Evolutionary conservation across 2,888 invertebrate species (phyloP).

Genomic region (Carpatolechia fugitivella): DNA sequence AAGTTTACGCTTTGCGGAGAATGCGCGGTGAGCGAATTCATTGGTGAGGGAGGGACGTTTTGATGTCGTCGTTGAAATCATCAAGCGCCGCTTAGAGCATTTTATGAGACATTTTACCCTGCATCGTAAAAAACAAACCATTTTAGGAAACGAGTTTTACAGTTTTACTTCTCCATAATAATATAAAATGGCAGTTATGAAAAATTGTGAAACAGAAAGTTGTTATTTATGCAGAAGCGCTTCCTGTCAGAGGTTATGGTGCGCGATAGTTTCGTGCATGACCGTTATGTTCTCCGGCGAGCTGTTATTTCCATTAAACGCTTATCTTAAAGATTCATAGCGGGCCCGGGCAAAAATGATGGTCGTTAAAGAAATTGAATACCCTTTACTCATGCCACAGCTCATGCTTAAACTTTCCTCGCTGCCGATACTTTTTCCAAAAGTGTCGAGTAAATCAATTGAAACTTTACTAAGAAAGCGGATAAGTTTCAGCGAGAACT

Average conservation of each 20-base stretch:
- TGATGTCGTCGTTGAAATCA: slow-evolving; percentile 5
- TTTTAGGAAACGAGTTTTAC: slow-evolving; percentile 15
- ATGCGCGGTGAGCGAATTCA: neutral
- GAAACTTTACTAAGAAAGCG: neutral
- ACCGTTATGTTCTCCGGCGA: slow-evolving; percentile 53
- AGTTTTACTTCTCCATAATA: slow-evolving; percentile 14
- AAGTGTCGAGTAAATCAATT: slow-evolving; percentile 2
- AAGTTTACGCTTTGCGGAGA: neutral
- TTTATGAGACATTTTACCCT: neutral
- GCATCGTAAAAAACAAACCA: slow-evolving; percentile 6
- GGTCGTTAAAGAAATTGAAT: slow-evolving; percentile 70
- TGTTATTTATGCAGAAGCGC: slow-evolving; percentile 52
- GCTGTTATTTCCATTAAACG: slow-evolving; percentile 67
- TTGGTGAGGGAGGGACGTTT: neutral
- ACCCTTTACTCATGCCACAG: slow-evolving; percentile 57
- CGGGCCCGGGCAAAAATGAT: slow-evolving; percentile 58
- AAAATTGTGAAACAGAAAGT: slow-evolving; percentile 39
- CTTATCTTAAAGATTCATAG: slow-evolving; percentile 71
- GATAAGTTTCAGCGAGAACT: neutral
- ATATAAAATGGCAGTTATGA: slow-evolving; percentile 13
- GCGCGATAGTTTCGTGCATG: slow-evolving; percentile 55
- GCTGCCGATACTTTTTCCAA: neutral
- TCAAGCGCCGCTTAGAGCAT: neutral
- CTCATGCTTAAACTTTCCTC: slow-evolving; percentile 28
- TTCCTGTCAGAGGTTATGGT: slow-evolving; percentile 51